Base-by-base conservation (phyloP, 2,113 vertebrate species). In the Salvator merianae region DNA sequence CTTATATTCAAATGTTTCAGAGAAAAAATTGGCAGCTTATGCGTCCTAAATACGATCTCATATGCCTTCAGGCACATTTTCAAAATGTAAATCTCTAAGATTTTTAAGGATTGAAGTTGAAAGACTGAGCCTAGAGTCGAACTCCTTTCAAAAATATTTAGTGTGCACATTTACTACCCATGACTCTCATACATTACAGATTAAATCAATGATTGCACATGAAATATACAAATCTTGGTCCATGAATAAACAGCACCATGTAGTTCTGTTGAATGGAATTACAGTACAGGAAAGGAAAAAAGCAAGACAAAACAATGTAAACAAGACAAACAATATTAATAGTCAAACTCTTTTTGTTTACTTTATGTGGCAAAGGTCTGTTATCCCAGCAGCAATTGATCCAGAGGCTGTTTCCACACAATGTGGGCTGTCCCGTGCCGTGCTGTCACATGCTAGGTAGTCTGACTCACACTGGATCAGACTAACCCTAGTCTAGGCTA, bases 31-130 rank as follows among this genome's bases (percentile, higher is more conserved):
- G 96, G 95, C 94, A 95, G 89, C 76, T 90, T 92, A 87, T 91
- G 94, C 94, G 93, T 91, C 92, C 82, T 1, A 95, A 94, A 95
- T 95, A 94, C 91, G 92, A 93, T 96, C 89, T 93, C 13, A 62
- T 90, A 94, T 95, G 94, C 95, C 95, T 95, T 93, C 92, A 94
- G 95, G 93, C 94, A 92, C 93, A 94, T 96, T 95, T 94, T 93
- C 86, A 90, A 92, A 94, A 95, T 94, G 93, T 93, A 96, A 95
- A 95, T 94, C 91, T 89, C 90, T 91, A 93, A 94, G 92, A 93
- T 94, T 94, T 95, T 95, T 96, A 93, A 93, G 86, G 88, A 94
- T 88, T 94, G 95, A 95, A 94, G 94, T 95, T 95, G 91, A 93
- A 94, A 92, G 91, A 89, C 93, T 78, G 88, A 94, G 92, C 91